Base-by-base conservation (phyloP, 2,888 invertebrate species). In the Agonopterix alstromeriana region DNA sequence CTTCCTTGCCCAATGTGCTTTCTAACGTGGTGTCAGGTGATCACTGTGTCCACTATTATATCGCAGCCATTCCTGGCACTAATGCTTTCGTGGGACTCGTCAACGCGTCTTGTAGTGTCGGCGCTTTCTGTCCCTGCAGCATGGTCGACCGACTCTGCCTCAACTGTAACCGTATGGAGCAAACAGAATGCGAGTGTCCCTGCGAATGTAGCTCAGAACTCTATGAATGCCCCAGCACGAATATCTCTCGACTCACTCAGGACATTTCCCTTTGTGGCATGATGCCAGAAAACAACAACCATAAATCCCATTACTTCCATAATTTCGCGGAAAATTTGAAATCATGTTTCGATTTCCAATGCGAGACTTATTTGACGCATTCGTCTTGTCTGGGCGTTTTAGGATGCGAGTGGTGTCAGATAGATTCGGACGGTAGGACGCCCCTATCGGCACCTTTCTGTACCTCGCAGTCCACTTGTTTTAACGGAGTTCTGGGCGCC, bases 101-200 rank as follows among this genome's bases (percentile, higher is more conserved):
- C 9, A 97, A 97, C 71, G 94, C 96, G 36, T 95, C 95, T 0
- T 97, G 96, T 70, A 94, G 94, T 67, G 91, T 93, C 2, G 92
- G 93, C 2, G 93, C 95, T 3, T 98, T 98, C 81, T 98, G 98
- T 70, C 97, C 98, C 0, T 98, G 98, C 73, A 97, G 96, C 69
- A 95, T 95, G 81, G 94, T 93, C 49, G 95, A 97, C 74, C 92
- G 97, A 2, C 90, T 95, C 2, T 98, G 98, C 73, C 90, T 98
- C 27, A 97, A 97, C 73, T 98, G 98, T 73, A 94, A 96, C 73
- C 92, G 97, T 45, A 97, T 97, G 95, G 98, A 97, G 73, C 97
- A 96, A 80, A 94, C 93, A 2, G 97, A 97, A 70, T 98, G 98
- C 64, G 98, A 98, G 77, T 98, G 98, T 69, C 98, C 98, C 0